Conservation (phyloP, 1,140 invertebrate genomes). For the Drosophila ercepeae region DNA sequence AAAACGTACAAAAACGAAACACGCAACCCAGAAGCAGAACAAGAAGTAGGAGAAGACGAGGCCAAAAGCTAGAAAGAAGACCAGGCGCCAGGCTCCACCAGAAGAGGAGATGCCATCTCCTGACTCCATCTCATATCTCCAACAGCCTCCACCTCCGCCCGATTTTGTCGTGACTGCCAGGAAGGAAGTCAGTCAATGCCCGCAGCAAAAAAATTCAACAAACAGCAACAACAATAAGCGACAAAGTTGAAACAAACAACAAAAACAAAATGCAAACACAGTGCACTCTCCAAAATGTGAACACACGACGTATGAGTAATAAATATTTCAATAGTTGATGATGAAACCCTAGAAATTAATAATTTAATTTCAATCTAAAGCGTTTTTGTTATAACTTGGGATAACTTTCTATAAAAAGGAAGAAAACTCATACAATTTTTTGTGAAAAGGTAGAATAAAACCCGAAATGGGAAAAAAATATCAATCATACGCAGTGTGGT, state of each 20-base stretch:
- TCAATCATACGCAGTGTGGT: not conserved
- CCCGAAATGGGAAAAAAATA: not conserved
- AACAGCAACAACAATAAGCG: constrained; percentile 62
- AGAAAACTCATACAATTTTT: not conserved
- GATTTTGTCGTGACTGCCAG: constrained; percentile 34
- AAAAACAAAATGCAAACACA: constrained; percentile 48
- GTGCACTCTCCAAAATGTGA: not conserved
- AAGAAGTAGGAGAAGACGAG: not conserved
- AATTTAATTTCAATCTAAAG: too few relatives aligned
- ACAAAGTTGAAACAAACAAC: constrained; percentile 76
- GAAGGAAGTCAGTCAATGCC: constrained; percentile 79
- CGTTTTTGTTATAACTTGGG: not conserved
- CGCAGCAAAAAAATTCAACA: constrained; percentile 60
- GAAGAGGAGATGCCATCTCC: constrained; percentile 37
- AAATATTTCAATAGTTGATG: too few relatives aligned
- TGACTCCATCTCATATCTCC: constrained; percentile 6
- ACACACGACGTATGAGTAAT: not conserved
- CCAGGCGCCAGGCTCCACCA: constrained; percentile 42
- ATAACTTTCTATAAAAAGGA: not conserved
- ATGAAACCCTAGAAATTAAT: too few relatives aligned
- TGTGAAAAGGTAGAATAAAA: not conserved
- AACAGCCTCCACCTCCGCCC: constrained; percentile 1
- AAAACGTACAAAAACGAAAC: constrained; percentile 69
- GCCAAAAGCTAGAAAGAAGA: constrained; percentile 6
- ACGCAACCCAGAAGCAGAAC: constrained; percentile 43